Percentiles rank a stretch among this genome's conserved stretches.
These are phyloP conservation scores for Tetragonula clypearis DNA, from an alignment of 1,140 invertebrate genomes.

Conservation along the genomic window DNA sequence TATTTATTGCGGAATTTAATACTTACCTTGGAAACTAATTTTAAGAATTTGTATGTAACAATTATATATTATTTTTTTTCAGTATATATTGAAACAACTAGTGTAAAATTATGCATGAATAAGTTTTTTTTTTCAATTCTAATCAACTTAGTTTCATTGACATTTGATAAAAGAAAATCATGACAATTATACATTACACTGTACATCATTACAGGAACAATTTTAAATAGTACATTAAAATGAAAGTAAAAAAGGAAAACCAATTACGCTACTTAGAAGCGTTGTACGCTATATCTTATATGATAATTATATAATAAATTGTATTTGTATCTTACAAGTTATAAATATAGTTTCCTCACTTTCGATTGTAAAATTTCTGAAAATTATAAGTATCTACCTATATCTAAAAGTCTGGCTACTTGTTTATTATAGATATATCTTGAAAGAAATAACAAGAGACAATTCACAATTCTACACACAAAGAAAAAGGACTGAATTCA, in stretches of 20 bases:
- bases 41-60: constrained; percentile 55
- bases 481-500: constrained; percentile 63
- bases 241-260: constrained; percentile 63
- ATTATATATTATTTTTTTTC: constrained; percentile 58
- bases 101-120: constrained; percentile 61
- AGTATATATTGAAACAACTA: constrained; percentile 62
- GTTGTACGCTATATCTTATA: constrained; percentile 57
- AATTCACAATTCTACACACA: constrained; percentile 52
- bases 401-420: constrained; percentile 55
- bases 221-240: constrained; percentile 67
- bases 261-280: constrained; percentile 55
- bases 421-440: constrained; percentile 45
- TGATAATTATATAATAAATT: constrained; percentile 62
- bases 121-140: constrained; percentile 57
- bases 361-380: constrained; percentile 64
- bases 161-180: constrained; percentile 58
- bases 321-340: constrained; percentile 67
- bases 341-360: constrained; percentile 69
- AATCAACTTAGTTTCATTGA: constrained; percentile 60
- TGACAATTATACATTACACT: constrained; percentile 66
- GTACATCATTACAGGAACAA: constrained; percentile 67
- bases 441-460: constrained; percentile 58
- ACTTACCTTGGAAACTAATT: constrained; percentile 62
- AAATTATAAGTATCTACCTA: constrained; percentile 67
- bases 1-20: constrained; percentile 51